These are phyloP conservation scores for Spongilla lacustris DNA, from an alignment of 37 sponge, comb jelly and placozoan genomes.

Conservation along the genomic window DNA sequence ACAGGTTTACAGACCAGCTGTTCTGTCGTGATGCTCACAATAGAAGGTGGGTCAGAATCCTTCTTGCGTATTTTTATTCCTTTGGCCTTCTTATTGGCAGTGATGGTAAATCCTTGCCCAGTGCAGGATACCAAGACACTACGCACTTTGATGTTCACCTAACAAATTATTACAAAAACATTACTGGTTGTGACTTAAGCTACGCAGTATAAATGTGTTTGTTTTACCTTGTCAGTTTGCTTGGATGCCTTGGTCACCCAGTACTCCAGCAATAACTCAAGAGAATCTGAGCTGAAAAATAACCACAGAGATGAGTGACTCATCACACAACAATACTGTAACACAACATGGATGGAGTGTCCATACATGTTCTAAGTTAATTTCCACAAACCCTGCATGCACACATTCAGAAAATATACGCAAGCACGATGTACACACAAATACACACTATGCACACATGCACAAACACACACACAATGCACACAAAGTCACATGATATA, in stretches of 20 bases:
- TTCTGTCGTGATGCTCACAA: conserved; percentile 47
- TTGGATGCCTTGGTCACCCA: conserved; percentile 41
- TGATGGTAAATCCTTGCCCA: conserved; percentile 54
- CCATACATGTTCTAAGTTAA: background rate
- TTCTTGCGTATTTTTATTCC: conserved; percentile 52
- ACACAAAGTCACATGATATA: too few species aligned
- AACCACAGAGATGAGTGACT: background rate
- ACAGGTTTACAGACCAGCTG: conserved; percentile 54
- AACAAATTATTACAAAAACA: background rate
- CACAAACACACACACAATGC: too few species aligned
- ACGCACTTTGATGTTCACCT: conserved; percentile 58
- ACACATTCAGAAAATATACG: background rate
- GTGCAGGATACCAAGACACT: conserved; percentile 59
- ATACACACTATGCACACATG: too few species aligned
- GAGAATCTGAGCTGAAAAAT: conserved; percentile 8
- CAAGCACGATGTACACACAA: too few species aligned
- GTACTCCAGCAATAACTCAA: conserved; percentile 58
- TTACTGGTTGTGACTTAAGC: background rate
- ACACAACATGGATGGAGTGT: background rate
- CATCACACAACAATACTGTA: background rate
- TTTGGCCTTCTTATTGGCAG: conserved; percentile 57
- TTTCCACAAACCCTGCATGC: background rate
- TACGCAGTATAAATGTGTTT: too few species aligned
- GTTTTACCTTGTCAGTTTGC: conserved; percentile 43
- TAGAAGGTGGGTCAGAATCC: conserved; percentile 23